Conservation (phyloP, 2,888 invertebrate genomes). For the Drosophila maculinotata region DNA sequence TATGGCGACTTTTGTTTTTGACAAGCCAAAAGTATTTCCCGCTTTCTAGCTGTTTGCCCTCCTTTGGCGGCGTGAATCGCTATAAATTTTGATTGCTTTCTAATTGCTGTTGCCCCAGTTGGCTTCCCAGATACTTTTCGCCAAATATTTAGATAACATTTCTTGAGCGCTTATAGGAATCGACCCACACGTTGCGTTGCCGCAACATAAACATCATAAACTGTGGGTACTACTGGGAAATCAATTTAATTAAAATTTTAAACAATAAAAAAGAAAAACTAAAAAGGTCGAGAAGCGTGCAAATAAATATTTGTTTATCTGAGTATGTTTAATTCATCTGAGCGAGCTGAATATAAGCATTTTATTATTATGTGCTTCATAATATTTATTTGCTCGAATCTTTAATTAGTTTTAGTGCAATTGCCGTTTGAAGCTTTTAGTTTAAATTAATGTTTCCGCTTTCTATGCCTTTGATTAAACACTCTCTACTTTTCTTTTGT, state of each 20-base stretch:
- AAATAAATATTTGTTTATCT: conserved; percentile 39
- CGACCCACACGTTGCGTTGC: conserved; percentile 20
- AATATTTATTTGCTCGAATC: conserved; percentile 7
- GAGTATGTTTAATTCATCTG: conserved; percentile 3
- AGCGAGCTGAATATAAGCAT: not conserved
- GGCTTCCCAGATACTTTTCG: conserved; percentile 29
- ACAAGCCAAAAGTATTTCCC: conserved; percentile 46
- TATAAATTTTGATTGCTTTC: conserved; percentile 66
- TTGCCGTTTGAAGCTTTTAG: not conserved
- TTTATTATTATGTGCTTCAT: conserved; percentile 4
- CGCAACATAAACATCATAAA: conserved; percentile 38
- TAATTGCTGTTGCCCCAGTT: conserved; percentile 55
- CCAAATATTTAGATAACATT: conserved; percentile 43
- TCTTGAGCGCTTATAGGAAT: conserved; percentile 25
- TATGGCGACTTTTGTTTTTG: conserved; percentile 61
- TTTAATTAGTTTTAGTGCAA: not conserved
- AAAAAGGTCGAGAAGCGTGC: not conserved
- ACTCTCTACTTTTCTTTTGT: not conserved
- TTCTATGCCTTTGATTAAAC: not conserved
- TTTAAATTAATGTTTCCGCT: not conserved
- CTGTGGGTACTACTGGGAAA: conserved; percentile 38
- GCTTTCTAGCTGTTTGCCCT: conserved; percentile 24
- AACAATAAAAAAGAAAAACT: not conserved
- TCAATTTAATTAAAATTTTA: conserved; percentile 34
- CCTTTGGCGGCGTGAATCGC: conserved; percentile 26